Conservation (phyloP, 2,888 invertebrate species). For the Harpalus rubripes region DNA sequence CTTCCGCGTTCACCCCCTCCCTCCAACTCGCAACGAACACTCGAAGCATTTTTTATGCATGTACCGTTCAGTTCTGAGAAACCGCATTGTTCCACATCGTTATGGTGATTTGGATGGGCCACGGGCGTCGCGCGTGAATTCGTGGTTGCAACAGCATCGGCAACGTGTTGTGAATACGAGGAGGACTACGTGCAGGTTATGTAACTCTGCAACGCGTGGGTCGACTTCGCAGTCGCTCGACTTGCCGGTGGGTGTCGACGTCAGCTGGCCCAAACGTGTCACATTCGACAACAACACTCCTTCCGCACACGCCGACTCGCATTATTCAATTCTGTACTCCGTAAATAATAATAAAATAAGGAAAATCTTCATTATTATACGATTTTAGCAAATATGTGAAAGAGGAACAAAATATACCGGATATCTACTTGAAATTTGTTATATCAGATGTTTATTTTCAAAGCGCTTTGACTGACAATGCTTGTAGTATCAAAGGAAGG, state of each 20-base stretch:
- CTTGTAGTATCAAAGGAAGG: too few species aligned
- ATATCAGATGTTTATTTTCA: too few species aligned
- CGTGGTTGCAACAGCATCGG: slow-evolving; percentile 17
- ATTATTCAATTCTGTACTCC: neutral
- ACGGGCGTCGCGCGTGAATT: slow-evolving; percentile 40
- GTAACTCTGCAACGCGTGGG: slow-evolving; percentile 42
- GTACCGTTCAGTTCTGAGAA: slow-evolving; percentile 64
- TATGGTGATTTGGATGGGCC: slow-evolving; percentile 51
- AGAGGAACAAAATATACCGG: too few species aligned
- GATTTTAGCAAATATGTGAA: too few species aligned
- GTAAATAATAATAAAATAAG: too few species aligned
- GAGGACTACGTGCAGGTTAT: slow-evolving; percentile 19
- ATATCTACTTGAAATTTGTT: too few species aligned
- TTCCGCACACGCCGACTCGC: neutral
- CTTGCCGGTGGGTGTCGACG: slow-evolving; percentile 12
- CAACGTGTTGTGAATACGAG: slow-evolving; percentile 48
- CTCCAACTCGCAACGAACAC: neutral
- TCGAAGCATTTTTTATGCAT: neutral
- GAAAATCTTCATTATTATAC: too few species aligned
- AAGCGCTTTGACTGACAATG: too few species aligned
- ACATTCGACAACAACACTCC: slow-evolving; percentile 40
- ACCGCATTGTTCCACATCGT: slow-evolving; percentile 61
- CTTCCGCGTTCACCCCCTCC: slow-evolving; percentile 58
- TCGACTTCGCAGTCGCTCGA: slow-evolving; percentile 28
- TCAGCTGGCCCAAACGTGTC: slow-evolving; percentile 50